A percentile compares a stretch with the other conserved stretches of the same genome.
These are phyloP conservation scores for Nephrotoma guestfalica DNA, from an alignment of 2,888 invertebrate species.

Conservation along the genomic window DNA sequence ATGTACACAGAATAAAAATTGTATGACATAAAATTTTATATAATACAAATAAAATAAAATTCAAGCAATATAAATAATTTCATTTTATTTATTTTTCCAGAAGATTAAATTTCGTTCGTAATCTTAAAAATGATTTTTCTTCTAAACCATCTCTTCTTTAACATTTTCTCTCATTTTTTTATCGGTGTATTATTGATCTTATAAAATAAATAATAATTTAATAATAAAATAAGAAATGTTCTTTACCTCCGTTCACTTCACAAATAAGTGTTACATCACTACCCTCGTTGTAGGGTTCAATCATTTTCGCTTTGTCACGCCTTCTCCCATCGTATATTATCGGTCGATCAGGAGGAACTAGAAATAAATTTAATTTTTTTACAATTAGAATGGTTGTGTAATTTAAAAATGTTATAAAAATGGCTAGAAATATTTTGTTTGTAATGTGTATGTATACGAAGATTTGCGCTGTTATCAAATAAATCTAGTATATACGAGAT, in stretches of 20 bases:
- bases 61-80: background rate
- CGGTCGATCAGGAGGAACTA: slow-evolving; percentile 72
- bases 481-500: too few species aligned
- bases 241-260: slow-evolving; percentile 68
- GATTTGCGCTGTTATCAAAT: too few species aligned
- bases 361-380: background rate
- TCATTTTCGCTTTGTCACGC: slow-evolving; percentile 56
- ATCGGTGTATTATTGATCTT: background rate
- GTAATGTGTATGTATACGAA: too few species aligned
- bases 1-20: background rate
- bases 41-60: background rate
- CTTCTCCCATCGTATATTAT: slow-evolving; percentile 67
- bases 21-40: background rate
- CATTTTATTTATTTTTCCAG: background rate
- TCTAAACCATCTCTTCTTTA: background rate
- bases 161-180: background rate
- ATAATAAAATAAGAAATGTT: background rate
- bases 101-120: background rate
- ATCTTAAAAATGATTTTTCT: background rate
- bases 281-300: slow-evolving; percentile 77
- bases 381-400: too few species aligned
- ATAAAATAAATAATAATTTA: background rate
- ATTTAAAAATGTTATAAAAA: too few species aligned
- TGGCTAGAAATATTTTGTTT: background rate
- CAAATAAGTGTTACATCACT: slow-evolving; percentile 67